Base-by-base conservation (phyloP, 2,888 invertebrate genomes). In the Trichopria drosophilae region DNA sequence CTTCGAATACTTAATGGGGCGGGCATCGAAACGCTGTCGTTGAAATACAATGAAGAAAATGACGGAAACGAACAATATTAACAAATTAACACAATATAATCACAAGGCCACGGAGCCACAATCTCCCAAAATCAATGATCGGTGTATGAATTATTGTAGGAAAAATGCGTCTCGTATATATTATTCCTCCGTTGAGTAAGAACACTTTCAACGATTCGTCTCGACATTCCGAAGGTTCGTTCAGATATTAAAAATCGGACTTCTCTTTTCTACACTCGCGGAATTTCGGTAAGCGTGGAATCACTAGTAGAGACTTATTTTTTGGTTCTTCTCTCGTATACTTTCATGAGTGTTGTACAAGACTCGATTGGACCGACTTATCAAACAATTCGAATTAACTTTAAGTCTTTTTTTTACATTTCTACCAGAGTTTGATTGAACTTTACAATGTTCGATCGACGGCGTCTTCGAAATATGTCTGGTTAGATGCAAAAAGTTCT, bases 271-370 rank as follows among this genome's bases (percentile, higher is more conserved):
- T 59, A 59, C 55, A 39, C 47, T 59, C 58, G 52, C 58, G 54
- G 53, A 55, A 51, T 55, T 50, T 48, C 58, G 55, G 26, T 57
- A 57, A 64, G 56, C 55, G 50, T 59, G 57, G 60, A 63, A 60
- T 61, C 59, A n/a, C 52, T 54, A 39, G 55, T 55, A 35, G 43
- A 49, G 53, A 57, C 58, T 61, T 57, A 42, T 43, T 53, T 59
- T 56, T 58, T 59, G 57, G 42, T 62, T 58, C 41, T 57, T 65
- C 58, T 57, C 61, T 71, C 72, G 72, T 72, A 72, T 72, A 72
- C 72, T 72, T 72, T 72, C 68, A 66, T 69, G 63, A 63, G 63
- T 64, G 62, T 60, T 62, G 58, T 62, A 57, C 59, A 60, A 62
- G 63, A 66, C 64, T 66, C 59, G 57, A 60, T 66, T 64, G 64